Percentiles rank a stretch among this genome's conserved stretches.
These are phyloP conservation scores for Xiphophorus couchianus DNA, from an alignment of 2,113 vertebrate species.

Conservation along the genomic window DNA sequence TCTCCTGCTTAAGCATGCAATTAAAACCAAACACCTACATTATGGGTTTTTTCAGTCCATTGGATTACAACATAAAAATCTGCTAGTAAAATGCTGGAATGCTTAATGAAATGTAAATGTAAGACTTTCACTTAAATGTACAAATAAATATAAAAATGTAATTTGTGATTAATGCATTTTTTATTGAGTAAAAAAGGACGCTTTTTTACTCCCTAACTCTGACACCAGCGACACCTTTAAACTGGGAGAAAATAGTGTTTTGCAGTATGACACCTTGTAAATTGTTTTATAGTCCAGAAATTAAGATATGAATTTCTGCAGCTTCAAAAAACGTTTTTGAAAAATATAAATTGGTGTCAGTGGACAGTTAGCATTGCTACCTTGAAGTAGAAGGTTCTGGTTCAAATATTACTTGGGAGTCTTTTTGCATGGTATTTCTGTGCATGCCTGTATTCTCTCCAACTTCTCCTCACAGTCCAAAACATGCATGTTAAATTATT, in stretches of 20 bases:
- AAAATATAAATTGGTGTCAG: background rate
- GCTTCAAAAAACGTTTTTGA: background rate
- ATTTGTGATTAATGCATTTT: background rate
- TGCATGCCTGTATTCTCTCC: background rate
- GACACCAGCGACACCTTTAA: background rate
- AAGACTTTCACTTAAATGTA: background rate
- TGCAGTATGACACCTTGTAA: background rate
- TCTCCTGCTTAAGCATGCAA: conserved; percentile 1
- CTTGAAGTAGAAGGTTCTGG: background rate
- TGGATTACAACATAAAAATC: background rate
- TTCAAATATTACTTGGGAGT: background rate
- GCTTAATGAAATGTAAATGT: background rate
- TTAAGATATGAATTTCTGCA: background rate
- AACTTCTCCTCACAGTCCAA: background rate
- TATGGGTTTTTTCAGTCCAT: background rate
- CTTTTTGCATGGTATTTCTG: background rate
- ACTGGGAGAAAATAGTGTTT: background rate
- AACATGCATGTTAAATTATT: background rate
- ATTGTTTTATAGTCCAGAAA: background rate
- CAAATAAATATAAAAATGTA: background rate
- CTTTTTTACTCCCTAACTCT: background rate
- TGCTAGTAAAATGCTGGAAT: background rate
- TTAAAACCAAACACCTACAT: background rate
- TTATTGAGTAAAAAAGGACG: background rate
- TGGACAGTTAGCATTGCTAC: background rate